A percentile compares a stretch with the other conserved stretches of the same genome.
Conservation (phyloP, 2,797 vertebrate species). For the Petrocephalus schoutedeni region DNA sequence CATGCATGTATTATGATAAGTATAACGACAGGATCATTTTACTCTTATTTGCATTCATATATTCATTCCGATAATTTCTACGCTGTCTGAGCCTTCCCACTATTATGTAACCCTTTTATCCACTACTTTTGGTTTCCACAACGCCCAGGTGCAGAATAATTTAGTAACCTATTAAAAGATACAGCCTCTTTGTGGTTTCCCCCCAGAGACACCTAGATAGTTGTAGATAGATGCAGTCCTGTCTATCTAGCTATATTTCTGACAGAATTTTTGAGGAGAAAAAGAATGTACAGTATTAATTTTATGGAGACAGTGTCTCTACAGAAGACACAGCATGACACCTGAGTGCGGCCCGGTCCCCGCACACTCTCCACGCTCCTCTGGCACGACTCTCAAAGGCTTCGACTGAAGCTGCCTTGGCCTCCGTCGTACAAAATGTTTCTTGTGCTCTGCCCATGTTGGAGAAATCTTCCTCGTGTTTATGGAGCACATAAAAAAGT, state of each 20-base stretch:
- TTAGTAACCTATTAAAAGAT: slow-evolving; percentile 9
- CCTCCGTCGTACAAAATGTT: neutral
- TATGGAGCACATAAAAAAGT: neutral
- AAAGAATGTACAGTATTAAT: neutral
- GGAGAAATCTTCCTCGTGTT: neutral
- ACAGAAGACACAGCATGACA: neutral
- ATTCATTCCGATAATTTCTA: slow-evolving; percentile 11
- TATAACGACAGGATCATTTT: slow-evolving; percentile 8
- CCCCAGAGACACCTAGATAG: neutral
- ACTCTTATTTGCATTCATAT: slow-evolving; percentile 9
- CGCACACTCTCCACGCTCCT: neutral
- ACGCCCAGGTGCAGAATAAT: neutral
- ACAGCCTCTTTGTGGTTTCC: neutral
- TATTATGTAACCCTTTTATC: slow-evolving; percentile 9
- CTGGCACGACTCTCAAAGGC: neutral
- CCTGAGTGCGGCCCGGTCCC: neutral
- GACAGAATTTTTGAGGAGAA: neutral
- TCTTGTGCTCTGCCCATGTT: neutral
- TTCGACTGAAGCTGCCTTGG: neutral
- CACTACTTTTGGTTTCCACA: neutral
- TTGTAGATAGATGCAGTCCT: neutral
- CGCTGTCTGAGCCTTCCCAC: neutral
- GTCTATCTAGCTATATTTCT: neutral
- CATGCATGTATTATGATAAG: neutral
- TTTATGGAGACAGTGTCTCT: neutral